Evolutionary conservation across 2,797 vertebrate genomes (phyloP).

Genomic region (Taenioides sp.): DNA sequence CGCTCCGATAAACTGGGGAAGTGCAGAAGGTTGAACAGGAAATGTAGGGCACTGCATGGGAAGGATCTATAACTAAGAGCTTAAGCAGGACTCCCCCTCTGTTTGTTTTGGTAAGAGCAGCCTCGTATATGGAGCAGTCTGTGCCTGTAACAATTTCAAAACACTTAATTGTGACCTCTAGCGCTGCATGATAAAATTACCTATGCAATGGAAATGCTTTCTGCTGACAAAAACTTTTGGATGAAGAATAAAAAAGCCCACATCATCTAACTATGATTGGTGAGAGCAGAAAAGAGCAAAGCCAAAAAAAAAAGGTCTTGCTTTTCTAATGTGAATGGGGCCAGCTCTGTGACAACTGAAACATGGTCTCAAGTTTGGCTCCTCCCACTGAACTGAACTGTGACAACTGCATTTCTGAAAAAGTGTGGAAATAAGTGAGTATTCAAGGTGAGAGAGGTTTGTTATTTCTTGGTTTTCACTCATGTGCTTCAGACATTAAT

Average conservation of each 20-base stretch:
- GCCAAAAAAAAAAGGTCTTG: constrained; percentile 22
- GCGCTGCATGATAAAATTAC: constrained; percentile 5
- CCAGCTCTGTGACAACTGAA: constrained; percentile 56
- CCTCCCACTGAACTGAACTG: constrained; percentile 21
- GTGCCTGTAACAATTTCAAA: constrained; percentile 4
- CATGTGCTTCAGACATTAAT: background rate
- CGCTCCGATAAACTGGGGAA: constrained; percentile 25
- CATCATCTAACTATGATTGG: constrained; percentile 23
- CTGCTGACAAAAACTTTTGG: constrained; percentile 2
- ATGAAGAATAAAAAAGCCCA: constrained; percentile 11
- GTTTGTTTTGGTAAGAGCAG: constrained; percentile 44
- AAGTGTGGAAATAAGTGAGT: background rate
- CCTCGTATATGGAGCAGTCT: constrained; percentile 18
- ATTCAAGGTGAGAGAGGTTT: constrained; percentile 1
- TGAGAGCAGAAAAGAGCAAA: constrained; percentile 12
- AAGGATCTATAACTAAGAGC: constrained; percentile 38
- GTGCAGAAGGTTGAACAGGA: constrained; percentile 45
- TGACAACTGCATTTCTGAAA: constrained; percentile 1
- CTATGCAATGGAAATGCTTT: background rate
- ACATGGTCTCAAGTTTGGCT: constrained; percentile 38
- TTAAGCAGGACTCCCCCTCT: constrained; percentile 23
- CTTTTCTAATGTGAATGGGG: constrained; percentile 46
- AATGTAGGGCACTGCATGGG: constrained; percentile 23
- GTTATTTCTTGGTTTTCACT: background rate
- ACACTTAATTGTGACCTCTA: constrained; percentile 4